Evolutionary conservation across 2,113 vertebrate species (phyloP).

Genomic region (Uria lomvia): DNA sequence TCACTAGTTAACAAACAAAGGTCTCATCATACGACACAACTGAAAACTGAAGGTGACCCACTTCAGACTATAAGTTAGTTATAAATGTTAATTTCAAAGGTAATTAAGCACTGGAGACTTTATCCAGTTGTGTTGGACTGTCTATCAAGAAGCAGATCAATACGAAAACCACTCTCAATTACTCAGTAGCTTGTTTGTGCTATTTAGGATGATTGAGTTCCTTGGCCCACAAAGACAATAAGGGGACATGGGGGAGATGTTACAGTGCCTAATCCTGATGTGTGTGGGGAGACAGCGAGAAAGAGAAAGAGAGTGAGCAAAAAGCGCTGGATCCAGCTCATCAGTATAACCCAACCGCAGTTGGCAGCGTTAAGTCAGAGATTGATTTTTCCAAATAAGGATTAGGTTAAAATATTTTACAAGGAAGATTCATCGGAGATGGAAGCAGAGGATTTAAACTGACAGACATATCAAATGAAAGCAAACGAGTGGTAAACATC

Average conservation of each 20-base stretch:
- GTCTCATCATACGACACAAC: neutral
- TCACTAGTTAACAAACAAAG: neutral
- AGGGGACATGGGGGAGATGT: fast-evolving
- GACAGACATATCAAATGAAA: neutral
- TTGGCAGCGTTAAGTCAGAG: neutral
- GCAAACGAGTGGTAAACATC: neutral
- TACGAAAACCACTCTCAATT: neutral
- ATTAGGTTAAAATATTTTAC: neutral
- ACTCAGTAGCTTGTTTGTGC: neutral
- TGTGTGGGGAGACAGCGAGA: neutral
- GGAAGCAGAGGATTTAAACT: neutral
- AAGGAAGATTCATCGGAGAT: neutral
- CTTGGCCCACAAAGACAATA: neutral
- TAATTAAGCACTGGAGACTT: neutral
- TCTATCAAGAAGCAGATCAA: neutral
- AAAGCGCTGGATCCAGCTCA: neutral
- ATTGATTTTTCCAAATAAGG: neutral
- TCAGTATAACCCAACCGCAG: neutral
- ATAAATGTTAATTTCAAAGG: neutral
- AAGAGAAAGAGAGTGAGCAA: neutral
- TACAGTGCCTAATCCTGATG: neutral
- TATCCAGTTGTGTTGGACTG: neutral
- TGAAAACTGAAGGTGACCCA: neutral
- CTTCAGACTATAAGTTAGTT: neutral
- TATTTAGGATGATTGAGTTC: neutral